Evolutionary conservation across 2,888 invertebrate species (phyloP).

Genomic region (Ophonus ardosiacus): DNA sequence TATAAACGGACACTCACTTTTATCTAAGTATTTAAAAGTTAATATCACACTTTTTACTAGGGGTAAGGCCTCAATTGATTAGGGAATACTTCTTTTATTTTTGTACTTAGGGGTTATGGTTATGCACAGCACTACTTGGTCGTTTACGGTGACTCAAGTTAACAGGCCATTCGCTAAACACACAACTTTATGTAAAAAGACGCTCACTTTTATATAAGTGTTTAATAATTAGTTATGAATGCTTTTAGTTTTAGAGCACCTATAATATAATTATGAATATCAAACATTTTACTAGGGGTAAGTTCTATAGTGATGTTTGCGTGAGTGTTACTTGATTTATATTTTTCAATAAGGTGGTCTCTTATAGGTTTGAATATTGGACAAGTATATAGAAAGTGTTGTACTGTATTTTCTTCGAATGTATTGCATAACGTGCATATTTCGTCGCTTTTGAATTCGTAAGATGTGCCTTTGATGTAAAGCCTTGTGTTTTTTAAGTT

Average conservation of each 20-base stretch:
- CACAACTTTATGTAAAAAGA: not conserved
- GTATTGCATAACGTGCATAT: not conserved
- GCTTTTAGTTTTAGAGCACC: no score
- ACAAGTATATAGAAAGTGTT: not conserved
- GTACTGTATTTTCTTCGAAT: not conserved
- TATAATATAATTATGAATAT: not conserved
- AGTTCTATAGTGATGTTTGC: not conserved
- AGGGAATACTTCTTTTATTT: not conserved
- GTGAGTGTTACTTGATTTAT: not conserved
- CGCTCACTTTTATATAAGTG: not conserved
- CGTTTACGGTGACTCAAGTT: not conserved
- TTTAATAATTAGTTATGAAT: no score
- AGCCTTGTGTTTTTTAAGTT: not conserved
- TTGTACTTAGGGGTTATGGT: not conserved
- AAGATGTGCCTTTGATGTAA: not conserved
- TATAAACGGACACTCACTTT: no score
- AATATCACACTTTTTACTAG: not conserved
- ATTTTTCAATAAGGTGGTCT: not conserved
- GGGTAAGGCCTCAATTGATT: not conserved
- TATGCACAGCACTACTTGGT: not conserved
- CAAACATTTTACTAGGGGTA: not conserved
- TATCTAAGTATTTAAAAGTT: not conserved
- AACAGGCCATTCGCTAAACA: not conserved
- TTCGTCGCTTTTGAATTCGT: not conserved
- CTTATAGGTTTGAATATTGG: not conserved